Base-by-base conservation (phyloP, 1,140 invertebrate genomes). In the Drosophila tropicalis region DNA sequence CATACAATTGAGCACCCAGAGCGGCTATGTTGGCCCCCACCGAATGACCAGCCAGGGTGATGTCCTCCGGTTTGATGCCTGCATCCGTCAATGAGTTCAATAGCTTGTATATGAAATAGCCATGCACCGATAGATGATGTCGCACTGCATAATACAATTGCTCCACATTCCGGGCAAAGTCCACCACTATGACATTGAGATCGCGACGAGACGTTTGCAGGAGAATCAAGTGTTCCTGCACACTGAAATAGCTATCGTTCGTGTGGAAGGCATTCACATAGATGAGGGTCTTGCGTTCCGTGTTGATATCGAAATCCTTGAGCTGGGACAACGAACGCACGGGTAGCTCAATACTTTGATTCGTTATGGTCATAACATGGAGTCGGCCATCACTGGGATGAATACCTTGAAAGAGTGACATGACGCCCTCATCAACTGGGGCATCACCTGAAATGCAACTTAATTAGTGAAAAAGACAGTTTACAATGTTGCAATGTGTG, bases 231-330 rank as follows among this genome's bases (percentile, higher is more conserved):
- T 91, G 90, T 40, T 87, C 81, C 60, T 91, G 90, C 15, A 91
- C 84, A 63, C 90, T 90, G 40, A 91, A 91, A 15, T 86, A 90
- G 19, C 74, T 90, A 12, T 90, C 84, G 10, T 71, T 71, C 0
- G 90, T 89, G 32, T 90, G 80, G 22, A 85, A 91, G 19, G 73
- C 90, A 58, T 91, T 91, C 57, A 91, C 87, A 62, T 91, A 91
- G 61, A 91, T 41, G 1, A 91, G 25, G 5, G 90, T 91, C 40
- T 89, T 91, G 1, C 90, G 79, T 1, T 83, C 60, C 2, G 86
- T 62, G 62, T 69, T 75, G 47, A 91, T 85, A 10, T 91, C 90
- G 15, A 83, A 91, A 36, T 91, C 90, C 5, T 76, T 74, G 5
- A 91, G 34, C 17, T 89, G 76, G 0, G 86, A 79, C 32, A 91